These are phyloP conservation scores for Dromas ardeola DNA, from an alignment of 2,113 vertebrate species.

Conservation along the genomic window DNA sequence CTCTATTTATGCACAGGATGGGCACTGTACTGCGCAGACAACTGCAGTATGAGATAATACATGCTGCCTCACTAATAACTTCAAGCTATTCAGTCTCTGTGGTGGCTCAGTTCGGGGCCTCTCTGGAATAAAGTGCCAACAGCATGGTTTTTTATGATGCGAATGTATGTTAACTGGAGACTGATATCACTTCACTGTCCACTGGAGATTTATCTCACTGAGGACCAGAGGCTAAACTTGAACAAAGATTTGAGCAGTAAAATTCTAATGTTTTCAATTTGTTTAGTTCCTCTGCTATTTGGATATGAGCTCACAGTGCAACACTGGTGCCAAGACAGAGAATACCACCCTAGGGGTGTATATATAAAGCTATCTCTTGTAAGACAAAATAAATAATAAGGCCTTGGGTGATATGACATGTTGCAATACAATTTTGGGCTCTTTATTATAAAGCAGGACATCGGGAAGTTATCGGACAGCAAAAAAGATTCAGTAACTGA, in stretches of 20 bases:
- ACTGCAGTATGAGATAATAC: conserved; percentile 52
- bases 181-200: conserved; percentile 47
- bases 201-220: conserved; percentile 44
- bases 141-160: conserved; percentile 45
- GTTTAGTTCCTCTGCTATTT: conserved; percentile 48
- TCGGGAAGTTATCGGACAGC: conserved; percentile 4
- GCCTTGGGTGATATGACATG: not conserved
- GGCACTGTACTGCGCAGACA: conserved; percentile 14
- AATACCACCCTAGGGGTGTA: conserved; percentile 69
- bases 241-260: conserved; percentile 44
- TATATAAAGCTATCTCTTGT: conserved; percentile 47
- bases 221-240: conserved; percentile 42
- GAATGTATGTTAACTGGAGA: conserved; percentile 34
- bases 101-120: conserved; percentile 39
- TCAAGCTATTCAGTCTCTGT: conserved; percentile 48
- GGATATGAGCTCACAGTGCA: conserved; percentile 4
- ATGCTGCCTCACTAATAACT: conserved; percentile 63
- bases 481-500: not conserved
- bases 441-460: conserved; percentile 9
- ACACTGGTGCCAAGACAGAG: not conserved
- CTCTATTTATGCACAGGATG: conserved; percentile 69
- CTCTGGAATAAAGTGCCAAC: conserved; percentile 67
- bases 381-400: conserved; percentile 54
- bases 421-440: not conserved
- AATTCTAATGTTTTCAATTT: conserved; percentile 44